Conservation (phyloP, 2,113 vertebrate species). For the Thamnaconus septentrionalis region DNA sequence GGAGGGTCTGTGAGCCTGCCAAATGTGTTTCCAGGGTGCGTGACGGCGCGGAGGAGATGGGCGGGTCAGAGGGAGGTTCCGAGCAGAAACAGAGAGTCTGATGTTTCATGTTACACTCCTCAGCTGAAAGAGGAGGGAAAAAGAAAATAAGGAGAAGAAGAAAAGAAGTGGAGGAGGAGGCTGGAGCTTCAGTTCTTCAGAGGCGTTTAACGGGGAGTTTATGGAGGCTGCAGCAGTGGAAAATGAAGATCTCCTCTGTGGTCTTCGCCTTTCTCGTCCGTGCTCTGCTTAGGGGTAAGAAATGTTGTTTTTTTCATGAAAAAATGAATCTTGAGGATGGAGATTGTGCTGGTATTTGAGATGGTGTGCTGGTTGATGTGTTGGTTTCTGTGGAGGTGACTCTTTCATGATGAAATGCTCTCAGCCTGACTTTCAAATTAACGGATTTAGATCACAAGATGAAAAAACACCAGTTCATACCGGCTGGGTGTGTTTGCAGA, state of each 20-base stretch:
- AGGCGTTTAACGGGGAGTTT: slow-evolving; percentile 60
- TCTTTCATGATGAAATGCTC: too few species aligned
- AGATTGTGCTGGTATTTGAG: background rate
- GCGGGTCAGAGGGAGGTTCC: slow-evolving; percentile 58
- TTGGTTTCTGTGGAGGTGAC: too few species aligned
- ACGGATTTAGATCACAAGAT: too few species aligned
- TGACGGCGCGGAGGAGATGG: slow-evolving; percentile 18
- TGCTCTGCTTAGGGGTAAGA: slow-evolving; percentile 73
- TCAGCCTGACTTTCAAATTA: too few species aligned
- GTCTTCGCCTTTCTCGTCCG: slow-evolving; percentile 70
- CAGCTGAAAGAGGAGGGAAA: background rate
- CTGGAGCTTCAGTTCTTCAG: slow-evolving; percentile 45
- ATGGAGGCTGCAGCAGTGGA: slow-evolving; percentile 73
- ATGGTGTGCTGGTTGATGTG: background rate
- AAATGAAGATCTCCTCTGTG: slow-evolving; percentile 78
- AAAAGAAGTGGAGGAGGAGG: slow-evolving; percentile 18
- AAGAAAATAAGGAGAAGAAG: slow-evolving; percentile 10
- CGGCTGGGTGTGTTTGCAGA: too few species aligned
- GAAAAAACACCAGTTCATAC: too few species aligned
- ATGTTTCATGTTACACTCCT: slow-evolving; percentile 76
- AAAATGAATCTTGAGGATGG: background rate
- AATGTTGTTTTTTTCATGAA: slow-evolving; percentile 10
- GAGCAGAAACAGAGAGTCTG: slow-evolving; percentile 59
- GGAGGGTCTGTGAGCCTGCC: slow-evolving; percentile 9
- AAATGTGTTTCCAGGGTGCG: slow-evolving; percentile 48